These are phyloP conservation scores for Amiota mariae DNA, from an alignment of 2,888 invertebrate genomes.

Conservation along the genomic window DNA sequence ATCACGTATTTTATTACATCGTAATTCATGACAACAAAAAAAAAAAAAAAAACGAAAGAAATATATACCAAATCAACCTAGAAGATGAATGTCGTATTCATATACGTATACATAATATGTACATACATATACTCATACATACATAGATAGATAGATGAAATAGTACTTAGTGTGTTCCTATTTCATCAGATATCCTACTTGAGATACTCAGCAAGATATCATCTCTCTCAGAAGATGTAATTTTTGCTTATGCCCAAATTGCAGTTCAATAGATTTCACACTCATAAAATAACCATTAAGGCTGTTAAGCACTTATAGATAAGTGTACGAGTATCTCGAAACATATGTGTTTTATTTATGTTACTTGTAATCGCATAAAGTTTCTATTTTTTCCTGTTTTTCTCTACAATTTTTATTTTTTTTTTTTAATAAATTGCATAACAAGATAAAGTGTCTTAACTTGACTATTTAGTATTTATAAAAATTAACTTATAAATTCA, in stretches of 20 bases:
- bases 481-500: no score
- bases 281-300: conserved; percentile 62
- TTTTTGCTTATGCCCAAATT: conserved; percentile 54
- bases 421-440: no score
- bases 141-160: conserved; percentile 18
- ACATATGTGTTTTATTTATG: not conserved
- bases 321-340: not conserved
- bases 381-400: no score
- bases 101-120: no score
- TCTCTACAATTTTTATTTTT: no score
- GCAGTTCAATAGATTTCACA: conserved; percentile 60
- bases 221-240: not conserved
- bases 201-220: conserved; percentile 39
- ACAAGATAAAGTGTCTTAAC: no score
- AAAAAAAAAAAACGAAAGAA: not conserved
- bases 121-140: no score
- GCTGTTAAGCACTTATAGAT: conserved; percentile 52
- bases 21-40: conserved; percentile 60
- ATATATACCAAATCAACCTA: not conserved
- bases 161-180: conserved; percentile 35
- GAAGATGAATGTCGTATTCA: no score
- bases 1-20: conserved; percentile 67
- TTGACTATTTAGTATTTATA: no score
- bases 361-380: not conserved
- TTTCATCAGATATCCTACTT: not conserved